These are phyloP conservation scores for Chrysocyon brachyurus DNA, from an alignment of 2,797 vertebrate species.

Conservation along the genomic window DNA sequence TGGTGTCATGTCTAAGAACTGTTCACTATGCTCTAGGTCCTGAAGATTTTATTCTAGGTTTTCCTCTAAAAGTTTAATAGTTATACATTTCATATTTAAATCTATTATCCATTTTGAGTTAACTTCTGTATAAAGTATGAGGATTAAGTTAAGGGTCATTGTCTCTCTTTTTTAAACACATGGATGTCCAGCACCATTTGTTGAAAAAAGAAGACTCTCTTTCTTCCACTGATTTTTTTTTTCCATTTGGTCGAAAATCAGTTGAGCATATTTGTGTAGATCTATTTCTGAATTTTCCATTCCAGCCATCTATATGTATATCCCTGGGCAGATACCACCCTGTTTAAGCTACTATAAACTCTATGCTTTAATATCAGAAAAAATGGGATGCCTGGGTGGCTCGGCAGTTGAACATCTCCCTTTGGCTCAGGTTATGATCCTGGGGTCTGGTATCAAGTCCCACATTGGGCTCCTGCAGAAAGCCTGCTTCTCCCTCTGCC, in stretches of 20 bases:
- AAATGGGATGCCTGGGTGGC: neutral
- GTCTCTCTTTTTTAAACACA: neutral
- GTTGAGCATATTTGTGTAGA: neutral
- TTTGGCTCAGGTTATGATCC: too few species aligned
- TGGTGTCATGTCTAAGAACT: neutral
- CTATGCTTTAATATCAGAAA: neutral
- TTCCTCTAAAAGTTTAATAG: neutral
- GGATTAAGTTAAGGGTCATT: neutral
- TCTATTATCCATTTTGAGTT: neutral
- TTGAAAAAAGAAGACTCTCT: neutral
- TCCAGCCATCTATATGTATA: neutral
- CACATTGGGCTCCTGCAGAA: too few species aligned
- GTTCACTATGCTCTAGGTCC: neutral
- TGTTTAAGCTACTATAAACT: neutral
- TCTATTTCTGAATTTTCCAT: neutral
- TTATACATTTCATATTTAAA: neutral
- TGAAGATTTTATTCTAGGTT: neutral
- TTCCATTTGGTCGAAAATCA: neutral
- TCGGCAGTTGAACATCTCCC: too few species aligned
- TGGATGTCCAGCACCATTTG: neutral
- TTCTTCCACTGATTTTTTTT: neutral
- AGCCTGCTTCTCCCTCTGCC: too few species aligned
- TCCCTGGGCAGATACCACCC: neutral
- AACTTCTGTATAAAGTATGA: neutral
- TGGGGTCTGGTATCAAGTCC: too few species aligned